Evolutionary conservation across 2,888 invertebrate genomes (phyloP).

Genomic region (Drosophila gaucha): DNA sequence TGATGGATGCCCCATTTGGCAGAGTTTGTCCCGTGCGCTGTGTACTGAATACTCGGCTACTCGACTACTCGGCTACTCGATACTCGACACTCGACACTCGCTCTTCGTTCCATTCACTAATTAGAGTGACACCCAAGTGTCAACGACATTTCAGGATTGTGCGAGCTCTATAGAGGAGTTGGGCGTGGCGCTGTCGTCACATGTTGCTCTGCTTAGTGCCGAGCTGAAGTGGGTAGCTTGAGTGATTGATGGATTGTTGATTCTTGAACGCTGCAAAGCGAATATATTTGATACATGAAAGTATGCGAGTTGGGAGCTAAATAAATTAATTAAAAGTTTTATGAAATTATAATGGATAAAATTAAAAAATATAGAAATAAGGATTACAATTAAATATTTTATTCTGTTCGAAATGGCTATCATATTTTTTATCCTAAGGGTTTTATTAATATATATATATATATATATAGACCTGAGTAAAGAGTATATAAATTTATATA

Average conservation of each 20-base stretch:
- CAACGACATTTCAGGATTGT: slow-evolving; percentile 47
- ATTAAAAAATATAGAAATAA: no score
- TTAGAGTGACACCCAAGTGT: slow-evolving; percentile 61
- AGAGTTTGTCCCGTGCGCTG: background rate
- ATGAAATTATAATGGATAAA: background rate
- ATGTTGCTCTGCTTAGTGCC: slow-evolving; percentile 39
- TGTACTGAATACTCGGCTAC: slow-evolving; percentile 1
- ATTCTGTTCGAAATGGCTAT: no score
- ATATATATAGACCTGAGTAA: no score
- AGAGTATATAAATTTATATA: no score
- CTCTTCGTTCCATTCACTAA: slow-evolving; percentile 43
- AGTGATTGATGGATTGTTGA: slow-evolving; percentile 69
- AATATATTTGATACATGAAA: background rate
- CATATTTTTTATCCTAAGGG: no score
- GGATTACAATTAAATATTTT: no score
- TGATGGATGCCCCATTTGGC: slow-evolving; percentile 46
- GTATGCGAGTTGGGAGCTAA: background rate
- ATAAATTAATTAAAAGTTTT: background rate
- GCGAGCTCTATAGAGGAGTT: slow-evolving; percentile 1
- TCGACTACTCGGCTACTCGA: slow-evolving; percentile 9
- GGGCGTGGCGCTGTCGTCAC: slow-evolving; percentile 37
- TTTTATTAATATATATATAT: no score
- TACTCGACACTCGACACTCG: slow-evolving; percentile 1
- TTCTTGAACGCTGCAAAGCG: slow-evolving; percentile 44
- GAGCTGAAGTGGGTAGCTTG: slow-evolving; percentile 32